phyloP scores from a whole-genome alignment of 2,888 invertebrate species.

The Dicyrtomina minuta region DNA sequence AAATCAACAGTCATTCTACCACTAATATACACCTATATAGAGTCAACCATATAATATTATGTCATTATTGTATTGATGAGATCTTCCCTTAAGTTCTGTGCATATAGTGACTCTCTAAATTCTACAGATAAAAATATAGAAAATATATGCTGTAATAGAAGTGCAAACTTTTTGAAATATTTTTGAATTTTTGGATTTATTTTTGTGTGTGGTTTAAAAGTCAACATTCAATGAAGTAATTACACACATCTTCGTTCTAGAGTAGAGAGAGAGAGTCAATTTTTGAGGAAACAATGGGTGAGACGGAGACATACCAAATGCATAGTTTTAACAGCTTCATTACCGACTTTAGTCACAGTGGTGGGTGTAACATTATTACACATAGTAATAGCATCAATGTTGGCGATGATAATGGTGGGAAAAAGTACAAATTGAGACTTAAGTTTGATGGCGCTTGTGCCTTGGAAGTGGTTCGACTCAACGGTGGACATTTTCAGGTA shows the following conservation, averaged over 20 bases:
- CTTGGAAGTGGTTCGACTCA: constrained; percentile 50
- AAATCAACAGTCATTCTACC: too few relatives aligned
- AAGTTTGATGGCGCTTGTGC: constrained; percentile 53
- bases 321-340: constrained; percentile 49
- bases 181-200: background rate
- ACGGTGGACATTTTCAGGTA: constrained; percentile 53
- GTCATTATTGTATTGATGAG: too few relatives aligned
- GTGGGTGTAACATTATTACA: constrained; percentile 25
- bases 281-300: constrained; percentile 19
- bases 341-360: constrained; percentile 26
- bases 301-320: constrained; percentile 34
- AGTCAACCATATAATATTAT: too few relatives aligned
- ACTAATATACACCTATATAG: too few relatives aligned
- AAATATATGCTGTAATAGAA: too few relatives aligned
- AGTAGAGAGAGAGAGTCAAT: too few relatives aligned
- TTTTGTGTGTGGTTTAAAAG: background rate
- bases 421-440: constrained; percentile 52
- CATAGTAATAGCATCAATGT: constrained; percentile 38
- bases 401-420: constrained; percentile 48
- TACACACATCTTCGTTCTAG: too few relatives aligned
- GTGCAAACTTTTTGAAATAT: background rate
- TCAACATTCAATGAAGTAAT: constrained; percentile 12
- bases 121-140: too few relatives aligned
- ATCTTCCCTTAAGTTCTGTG: too few relatives aligned
- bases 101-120: too few relatives aligned